These are phyloP conservation scores for Pristionchus exspectatus DNA, from an alignment of 2,888 invertebrate genomes.

Conservation along the genomic window DNA sequence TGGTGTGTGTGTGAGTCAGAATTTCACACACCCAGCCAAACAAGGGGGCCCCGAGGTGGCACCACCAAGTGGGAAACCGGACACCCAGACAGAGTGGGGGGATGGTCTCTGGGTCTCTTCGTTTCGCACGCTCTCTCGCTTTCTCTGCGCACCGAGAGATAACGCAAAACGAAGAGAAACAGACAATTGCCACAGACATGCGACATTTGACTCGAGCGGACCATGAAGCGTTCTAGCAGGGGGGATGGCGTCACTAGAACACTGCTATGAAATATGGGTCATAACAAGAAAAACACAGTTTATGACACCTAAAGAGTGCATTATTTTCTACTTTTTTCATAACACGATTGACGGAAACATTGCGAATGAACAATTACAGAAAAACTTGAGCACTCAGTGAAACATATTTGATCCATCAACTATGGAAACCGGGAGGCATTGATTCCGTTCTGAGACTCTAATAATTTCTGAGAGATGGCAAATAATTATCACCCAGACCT, in stretches of 20 bases:
- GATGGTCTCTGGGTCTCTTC: neutral
- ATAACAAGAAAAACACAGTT: neutral
- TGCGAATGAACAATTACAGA: neutral
- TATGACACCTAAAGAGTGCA: too few relatives aligned
- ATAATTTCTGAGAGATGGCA: neutral
- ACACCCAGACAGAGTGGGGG: constrained; percentile 8
- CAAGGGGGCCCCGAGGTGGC: constrained; percentile 4
- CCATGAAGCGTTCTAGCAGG: neutral
- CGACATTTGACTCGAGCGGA: neutral
- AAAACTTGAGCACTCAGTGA: too few relatives aligned
- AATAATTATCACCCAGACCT: too few relatives aligned
- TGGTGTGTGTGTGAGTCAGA: neutral
- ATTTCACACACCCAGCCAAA: constrained; percentile 12
- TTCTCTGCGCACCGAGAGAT: neutral
- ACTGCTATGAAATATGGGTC: too few relatives aligned
- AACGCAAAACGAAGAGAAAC: neutral
- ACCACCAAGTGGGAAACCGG: neutral
- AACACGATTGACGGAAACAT: neutral
- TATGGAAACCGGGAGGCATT: too few relatives aligned
- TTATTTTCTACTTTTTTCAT: neutral
- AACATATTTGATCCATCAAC: too few relatives aligned
- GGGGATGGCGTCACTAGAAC: neutral
- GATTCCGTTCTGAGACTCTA: too few relatives aligned
- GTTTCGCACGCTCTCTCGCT: neutral
- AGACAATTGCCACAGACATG: neutral